Conservation (phyloP, 2,113 vertebrate species). For the Syrrhaptes paradoxus region DNA sequence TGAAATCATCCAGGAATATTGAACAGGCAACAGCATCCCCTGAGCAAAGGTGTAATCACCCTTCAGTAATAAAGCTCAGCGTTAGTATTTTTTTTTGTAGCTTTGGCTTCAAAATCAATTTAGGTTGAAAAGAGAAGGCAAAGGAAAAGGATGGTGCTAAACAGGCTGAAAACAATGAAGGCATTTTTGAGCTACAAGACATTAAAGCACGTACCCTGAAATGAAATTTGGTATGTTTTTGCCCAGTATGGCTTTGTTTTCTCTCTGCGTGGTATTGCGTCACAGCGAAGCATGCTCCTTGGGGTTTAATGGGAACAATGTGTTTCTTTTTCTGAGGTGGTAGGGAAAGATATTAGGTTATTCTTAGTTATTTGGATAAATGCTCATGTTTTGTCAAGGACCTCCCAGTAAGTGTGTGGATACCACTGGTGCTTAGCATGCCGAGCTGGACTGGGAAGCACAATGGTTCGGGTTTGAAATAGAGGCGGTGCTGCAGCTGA, state of each 20-base stretch:
- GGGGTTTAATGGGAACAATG: constrained; percentile 8
- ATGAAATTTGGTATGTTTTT: not conserved
- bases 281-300: not conserved
- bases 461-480: not conserved
- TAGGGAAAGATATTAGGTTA: not conserved
- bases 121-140: not conserved
- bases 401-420: not conserved
- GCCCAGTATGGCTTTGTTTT: not conserved
- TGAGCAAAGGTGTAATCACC: not conserved
- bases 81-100: not conserved
- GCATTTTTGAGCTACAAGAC: not conserved
- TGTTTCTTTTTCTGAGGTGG: not conserved
- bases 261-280: not conserved
- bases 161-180: not conserved
- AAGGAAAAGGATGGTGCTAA: not conserved
- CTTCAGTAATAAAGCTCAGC: not conserved
- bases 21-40: not conserved
- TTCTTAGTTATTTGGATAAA: not conserved
- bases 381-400: not conserved
- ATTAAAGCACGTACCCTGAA: not conserved
- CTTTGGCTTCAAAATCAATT: not conserved
- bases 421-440: not conserved
- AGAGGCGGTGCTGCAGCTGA: not conserved
- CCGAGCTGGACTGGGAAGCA: not conserved
- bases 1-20: not conserved